Evolutionary conservation across 2,888 invertebrate genomes (phyloP), one percentile per base, ranked within the genome.

Genomic region (Temnothorax ravouxi): DNA sequence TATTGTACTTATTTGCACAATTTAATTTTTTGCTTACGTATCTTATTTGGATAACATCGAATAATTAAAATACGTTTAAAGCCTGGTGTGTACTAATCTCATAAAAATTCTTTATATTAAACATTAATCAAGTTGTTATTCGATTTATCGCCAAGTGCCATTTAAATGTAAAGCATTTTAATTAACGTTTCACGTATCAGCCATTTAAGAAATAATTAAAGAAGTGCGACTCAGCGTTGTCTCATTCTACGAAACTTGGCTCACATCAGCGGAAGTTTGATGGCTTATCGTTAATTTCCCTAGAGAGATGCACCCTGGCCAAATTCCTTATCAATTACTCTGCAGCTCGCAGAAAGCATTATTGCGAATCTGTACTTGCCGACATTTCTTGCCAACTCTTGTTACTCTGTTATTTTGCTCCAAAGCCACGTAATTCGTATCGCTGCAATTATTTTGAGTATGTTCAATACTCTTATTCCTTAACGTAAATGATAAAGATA

Each of bases 241-340:
- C 61, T 44, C 47, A 38, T 29, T 74, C 38, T 25, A 52, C 61
- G 18, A 54, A 89, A 84, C 76, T 86, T 76, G 38, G 77, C 15
- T 71, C 13, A 47, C 50, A 54, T 52, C 77, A 50, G 25, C 59
- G 66, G 15, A 88, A 87, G 84, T 87, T 89, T 84, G 77, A 59
- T 50, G 21, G 85, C 75, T 86, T 88, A 87, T 89, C 87, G 87
- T 87, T 90, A 88, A 89, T 90, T 89, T 90, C 88, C 86, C 89
- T 74, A 47, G 89, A 89, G 79, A 80, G 88, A 34, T 75, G 62
- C 59, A 64, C 64, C 59, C 83, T 86, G 83, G 76, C 84, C 88
- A 87, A 88, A 89, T 88, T 87, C 38, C 88, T 87, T 87, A 47
- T 47, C 84, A 87, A 89, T 88, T 90, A 87, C 84, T 84, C 85